These are phyloP conservation scores for Otis tarda DNA, from an alignment of 2,113 vertebrate species.

Conservation along the genomic window DNA sequence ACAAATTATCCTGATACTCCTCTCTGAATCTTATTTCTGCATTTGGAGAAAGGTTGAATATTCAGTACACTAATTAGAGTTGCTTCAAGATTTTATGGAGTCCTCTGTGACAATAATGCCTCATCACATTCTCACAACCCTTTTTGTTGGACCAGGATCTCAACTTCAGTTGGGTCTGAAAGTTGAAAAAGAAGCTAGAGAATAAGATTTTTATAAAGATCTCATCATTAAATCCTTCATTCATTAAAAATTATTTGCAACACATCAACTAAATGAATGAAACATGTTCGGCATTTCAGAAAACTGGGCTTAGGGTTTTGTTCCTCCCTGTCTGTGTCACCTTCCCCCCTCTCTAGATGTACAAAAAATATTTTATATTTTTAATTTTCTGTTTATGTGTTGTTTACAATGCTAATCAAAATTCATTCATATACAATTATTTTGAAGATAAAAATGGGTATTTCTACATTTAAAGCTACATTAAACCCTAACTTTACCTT, in stretches of 20 bases:
- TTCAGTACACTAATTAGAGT: background rate
- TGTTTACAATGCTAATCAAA: background rate
- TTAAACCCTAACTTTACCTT: background rate
- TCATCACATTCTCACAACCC: background rate
- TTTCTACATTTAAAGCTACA: background rate
- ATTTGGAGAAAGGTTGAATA: background rate
- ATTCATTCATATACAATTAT: background rate
- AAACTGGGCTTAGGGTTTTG: background rate
- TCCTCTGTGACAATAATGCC: background rate
- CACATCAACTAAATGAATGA: background rate
- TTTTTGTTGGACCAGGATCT: background rate
- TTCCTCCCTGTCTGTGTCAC: background rate
- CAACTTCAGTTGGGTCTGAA: background rate
- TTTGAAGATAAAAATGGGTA: background rate
- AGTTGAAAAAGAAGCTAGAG: background rate
- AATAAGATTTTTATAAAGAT: background rate
- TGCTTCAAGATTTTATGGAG: background rate
- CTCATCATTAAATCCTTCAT: background rate
- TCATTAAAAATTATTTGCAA: background rate
- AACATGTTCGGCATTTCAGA: background rate
- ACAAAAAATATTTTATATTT: background rate
- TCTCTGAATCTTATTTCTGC: background rate
- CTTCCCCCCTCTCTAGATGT: background rate
- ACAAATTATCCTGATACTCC: background rate
- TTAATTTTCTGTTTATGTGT: background rate